Conservation (phyloP, 1,140 invertebrate species). For the Orius laevigatus region DNA sequence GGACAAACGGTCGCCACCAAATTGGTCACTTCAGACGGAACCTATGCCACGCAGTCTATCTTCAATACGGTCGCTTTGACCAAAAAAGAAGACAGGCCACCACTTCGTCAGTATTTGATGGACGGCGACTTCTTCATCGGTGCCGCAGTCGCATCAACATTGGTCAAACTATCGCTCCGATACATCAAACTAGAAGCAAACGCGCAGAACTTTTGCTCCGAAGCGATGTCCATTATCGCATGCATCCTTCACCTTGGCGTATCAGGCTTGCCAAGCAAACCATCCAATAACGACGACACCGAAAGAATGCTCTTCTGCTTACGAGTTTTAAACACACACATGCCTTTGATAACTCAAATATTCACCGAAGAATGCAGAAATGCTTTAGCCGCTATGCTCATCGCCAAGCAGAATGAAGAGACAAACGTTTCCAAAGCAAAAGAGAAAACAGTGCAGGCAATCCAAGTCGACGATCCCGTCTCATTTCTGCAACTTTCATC, state of each 20-base stretch:
- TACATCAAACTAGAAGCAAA: constrained; percentile 39
- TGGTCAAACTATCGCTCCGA: constrained; percentile 76
- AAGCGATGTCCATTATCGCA: constrained; percentile 55
- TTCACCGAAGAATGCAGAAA: constrained; percentile 62
- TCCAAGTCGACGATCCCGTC: constrained; percentile 78
- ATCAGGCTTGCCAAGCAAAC: constrained; percentile 43
- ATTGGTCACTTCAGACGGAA: constrained; percentile 93
- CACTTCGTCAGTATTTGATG: constrained; percentile 73
- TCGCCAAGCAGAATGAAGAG: constrained; percentile 64
- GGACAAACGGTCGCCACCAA: constrained; percentile 29
- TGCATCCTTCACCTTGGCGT: constrained; percentile 59
- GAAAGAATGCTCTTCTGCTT: constrained; percentile 80
- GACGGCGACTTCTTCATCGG: constrained; percentile 95
- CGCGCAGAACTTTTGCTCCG: constrained; percentile 57
- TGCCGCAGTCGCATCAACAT: constrained; percentile 72
- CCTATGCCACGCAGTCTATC: constrained; percentile 94
- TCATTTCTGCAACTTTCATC: constrained; percentile 67
- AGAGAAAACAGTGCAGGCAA: constrained; percentile 50
- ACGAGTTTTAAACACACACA: constrained; percentile 58
- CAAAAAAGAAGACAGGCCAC: constrained; percentile 54
- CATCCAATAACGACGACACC: constrained; percentile 88
- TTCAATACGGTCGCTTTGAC: constrained; percentile 59
- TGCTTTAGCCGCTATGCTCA: constrained; percentile 72
- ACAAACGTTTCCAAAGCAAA: constrained; percentile 33
- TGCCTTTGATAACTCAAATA: constrained; percentile 50